phyloP scores from a whole-genome alignment of 2,888 invertebrate genomes.

The Stenoptilia bipunctidactyla region DNA sequence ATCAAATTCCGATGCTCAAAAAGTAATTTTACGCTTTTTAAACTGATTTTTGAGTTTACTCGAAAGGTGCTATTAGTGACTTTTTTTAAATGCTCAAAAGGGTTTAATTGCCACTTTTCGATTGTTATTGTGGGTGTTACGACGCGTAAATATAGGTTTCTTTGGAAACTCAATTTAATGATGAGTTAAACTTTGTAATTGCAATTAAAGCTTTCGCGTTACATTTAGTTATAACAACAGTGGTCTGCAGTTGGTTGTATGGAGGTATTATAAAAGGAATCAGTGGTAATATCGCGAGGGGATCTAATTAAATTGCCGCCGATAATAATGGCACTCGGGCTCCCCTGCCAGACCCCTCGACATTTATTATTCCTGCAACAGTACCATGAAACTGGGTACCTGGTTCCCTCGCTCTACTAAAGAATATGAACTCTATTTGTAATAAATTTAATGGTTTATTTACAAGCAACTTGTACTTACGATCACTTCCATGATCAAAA shows the following conservation, averaged over 20 bases:
- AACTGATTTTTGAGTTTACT: slow-evolving; percentile 39
- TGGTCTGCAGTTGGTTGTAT: slow-evolving; percentile 33
- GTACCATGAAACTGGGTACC: slow-evolving; percentile 32
- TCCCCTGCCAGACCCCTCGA: slow-evolving; percentile 60
- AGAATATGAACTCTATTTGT: not conserved
- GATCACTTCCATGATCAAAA: too few relatives aligned
- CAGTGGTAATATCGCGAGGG: slow-evolving; percentile 63
- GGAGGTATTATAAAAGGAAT: slow-evolving; percentile 62
- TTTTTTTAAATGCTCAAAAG: too few relatives aligned
- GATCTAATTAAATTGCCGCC: slow-evolving; percentile 70
- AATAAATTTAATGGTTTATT: not conserved
- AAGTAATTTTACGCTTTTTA: slow-evolving; percentile 69
- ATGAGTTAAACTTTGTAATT: too few relatives aligned
- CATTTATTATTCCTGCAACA: slow-evolving; percentile 61
- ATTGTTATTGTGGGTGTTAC: too few relatives aligned
- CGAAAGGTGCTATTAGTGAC: slow-evolving; percentile 17
- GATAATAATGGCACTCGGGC: slow-evolving; percentile 62
- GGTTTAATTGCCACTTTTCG: too few relatives aligned
- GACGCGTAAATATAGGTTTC: too few relatives aligned
- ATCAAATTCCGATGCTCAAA: slow-evolving; percentile 56
- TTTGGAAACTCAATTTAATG: too few relatives aligned
- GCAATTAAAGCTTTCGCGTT: too few relatives aligned
- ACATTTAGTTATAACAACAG: slow-evolving; percentile 15
- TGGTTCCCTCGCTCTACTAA: slow-evolving; percentile 11
- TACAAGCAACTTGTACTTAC: not conserved